Conservation (phyloP, 2,797 vertebrate species). For the Todus mexicanus region DNA sequence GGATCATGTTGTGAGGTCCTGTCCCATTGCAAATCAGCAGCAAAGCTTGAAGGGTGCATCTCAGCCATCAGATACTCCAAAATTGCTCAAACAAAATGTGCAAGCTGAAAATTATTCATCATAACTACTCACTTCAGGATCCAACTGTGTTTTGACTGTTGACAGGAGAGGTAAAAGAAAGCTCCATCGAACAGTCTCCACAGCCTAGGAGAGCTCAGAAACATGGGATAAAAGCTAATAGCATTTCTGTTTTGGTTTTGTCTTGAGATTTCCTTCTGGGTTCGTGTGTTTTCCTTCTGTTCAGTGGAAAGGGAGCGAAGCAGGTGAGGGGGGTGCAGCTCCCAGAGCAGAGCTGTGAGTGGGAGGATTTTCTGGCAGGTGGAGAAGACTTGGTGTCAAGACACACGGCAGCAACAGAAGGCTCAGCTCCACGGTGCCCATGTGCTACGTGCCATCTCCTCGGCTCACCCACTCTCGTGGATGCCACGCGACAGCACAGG, state of each 20-base stretch:
- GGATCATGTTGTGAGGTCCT: background rate
- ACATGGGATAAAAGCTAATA: background rate
- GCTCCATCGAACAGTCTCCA: background rate
- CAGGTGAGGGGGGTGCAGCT: background rate
- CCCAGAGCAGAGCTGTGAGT: background rate
- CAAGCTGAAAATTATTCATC: background rate
- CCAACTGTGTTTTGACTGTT: background rate
- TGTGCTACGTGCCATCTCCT: background rate
- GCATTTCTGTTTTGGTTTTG: background rate
- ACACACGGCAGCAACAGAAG: background rate
- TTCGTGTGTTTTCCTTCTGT: background rate
- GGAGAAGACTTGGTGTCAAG: background rate
- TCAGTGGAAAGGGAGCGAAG: background rate
- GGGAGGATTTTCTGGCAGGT: background rate
- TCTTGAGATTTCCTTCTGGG: background rate
- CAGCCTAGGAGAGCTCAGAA: background rate
- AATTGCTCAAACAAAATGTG: accelerated
- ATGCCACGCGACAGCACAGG: background rate
- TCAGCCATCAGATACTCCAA: background rate
- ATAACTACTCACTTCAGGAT: background rate
- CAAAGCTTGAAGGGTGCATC: background rate
- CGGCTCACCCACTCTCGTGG: background rate
- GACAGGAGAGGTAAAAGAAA: background rate
- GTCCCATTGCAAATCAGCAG: background rate
- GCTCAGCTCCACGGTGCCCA: background rate